Evolutionary conservation across 2,113 vertebrate genomes (phyloP), one percentile per base, ranked within the genome.

Genomic region (Cyanoderma ruficeps): DNA sequence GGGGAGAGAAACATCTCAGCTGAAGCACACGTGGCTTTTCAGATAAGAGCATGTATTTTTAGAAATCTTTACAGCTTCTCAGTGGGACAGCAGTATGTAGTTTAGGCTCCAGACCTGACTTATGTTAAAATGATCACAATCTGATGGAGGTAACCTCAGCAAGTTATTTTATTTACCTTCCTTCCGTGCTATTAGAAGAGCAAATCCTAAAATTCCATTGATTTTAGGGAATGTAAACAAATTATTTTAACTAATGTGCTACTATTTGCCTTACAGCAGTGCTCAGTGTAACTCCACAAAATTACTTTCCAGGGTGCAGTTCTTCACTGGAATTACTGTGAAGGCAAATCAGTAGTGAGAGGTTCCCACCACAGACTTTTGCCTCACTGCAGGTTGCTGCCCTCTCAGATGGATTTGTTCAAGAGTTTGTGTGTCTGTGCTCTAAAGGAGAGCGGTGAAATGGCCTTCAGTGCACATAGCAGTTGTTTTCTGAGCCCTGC

Each of bases 221-320:
- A 96, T 97, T 94, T 96, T 78, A 74, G 35, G 37, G 60, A 84
- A 84, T 20, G 50, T 56, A 91, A 97, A 84, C 91, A 95, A 80
- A 93, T 92, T 88, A 83, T 93, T 95, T 83, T 86, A 94, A 92
- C 50, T 95, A 88, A 86, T 59, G 42, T 2, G 1, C 35, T 83
- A 31, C 68, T 74, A 77, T 97, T 93, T 92, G 35, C 64, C 71
- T 93, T 44, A 1, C 71, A 86, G 92, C 71, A 55, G 64, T 59
- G 33, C 52, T 89, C 50, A 55, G 52, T 2, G 1, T 53, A 88
- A 59, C 50, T 92, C 59, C 59, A 47, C 30, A 70, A 39, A 95
- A 95, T 89, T 83, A 83, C 33, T 92, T 92, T 92, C 59, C 46
- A 74, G 79, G 28, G 31, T 65, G 55, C 25, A 86, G 75, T 65